Evolutionary conservation across 2,797 vertebrate genomes (phyloP), one percentile per base, ranked within the genome.

Genomic region (Gallinago nigripennis): DNA sequence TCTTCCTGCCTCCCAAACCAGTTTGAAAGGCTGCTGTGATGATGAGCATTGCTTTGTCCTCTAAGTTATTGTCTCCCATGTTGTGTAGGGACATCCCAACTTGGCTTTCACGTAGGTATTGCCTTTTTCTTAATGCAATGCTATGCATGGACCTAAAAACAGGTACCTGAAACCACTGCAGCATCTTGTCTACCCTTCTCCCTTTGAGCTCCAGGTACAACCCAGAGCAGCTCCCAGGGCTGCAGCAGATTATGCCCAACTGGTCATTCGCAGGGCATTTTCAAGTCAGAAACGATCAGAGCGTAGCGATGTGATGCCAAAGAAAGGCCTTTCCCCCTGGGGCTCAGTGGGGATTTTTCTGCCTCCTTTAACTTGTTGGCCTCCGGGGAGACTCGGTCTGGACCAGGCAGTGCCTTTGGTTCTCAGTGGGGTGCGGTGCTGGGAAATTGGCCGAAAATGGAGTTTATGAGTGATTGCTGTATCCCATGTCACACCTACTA

Each of bases 321-420:
- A 24, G 53, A 64, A 50, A 27, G n/a, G 33, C 10, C 33, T 17
- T 76, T 91, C 70, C 4, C 30, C 41, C 9, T 23, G 17, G 35
- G 43, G 8, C 16, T 41, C 2, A 46, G 18, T 3, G 9, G 69
- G 61, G 54, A 2, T 13, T 78, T 27, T 24, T 71, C 28, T 92
- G n/a, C n/a, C 65, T 81, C 13, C 4, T 46, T 76, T 15, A 25
- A 7, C 41, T 79, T 54, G 25, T 18, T 33, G 46, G 61, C 17
- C 31, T 61, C 37, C 0, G 1, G 35, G 27, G 16, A 58, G 31
- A 2, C n/a, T 77, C 0, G 0, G 16, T 5, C 39, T 3, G 25
- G 48, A 51, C 30, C 63, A 19, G 83, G 43, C 80, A 41, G 51
- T 8, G 2, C 27, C 60, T 81, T 50, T 8, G 11, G 25, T 30